Evolutionary conservation across 2,888 invertebrate genomes (phyloP), one percentile per base, ranked within the genome.

Genomic region (Napeogenes inachia): DNA sequence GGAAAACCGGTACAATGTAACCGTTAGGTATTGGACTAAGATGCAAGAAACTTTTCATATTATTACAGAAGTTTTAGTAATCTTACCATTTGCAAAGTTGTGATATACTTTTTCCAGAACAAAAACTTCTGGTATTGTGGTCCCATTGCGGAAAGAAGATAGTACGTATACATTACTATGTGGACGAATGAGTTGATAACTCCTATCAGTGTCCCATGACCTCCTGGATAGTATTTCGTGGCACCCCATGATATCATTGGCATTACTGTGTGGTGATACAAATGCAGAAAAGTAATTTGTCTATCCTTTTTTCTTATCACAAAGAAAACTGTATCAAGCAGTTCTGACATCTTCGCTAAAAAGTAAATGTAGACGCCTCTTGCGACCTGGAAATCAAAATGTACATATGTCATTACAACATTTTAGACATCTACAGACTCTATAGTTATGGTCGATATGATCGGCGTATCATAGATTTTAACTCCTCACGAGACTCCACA

Each of bases 211-310:
- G 98, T 97, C 35, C 97, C 97, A 82, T 98, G 98, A 0, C 97
- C 97, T 59, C 97, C 97, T 62, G 93, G 93, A 77, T 93, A 95
- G 80, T 96, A 98, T 83, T 97, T 97, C 13, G 97, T 95, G 13
- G 95, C 95, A 55, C 96, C 97, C 98, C 98, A 98, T 59, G 96
- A 96, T 74, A 96, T 94, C 92, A 97, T 93, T 2, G 98, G 97
- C 98, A 98, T 98, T 54, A 97, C 95, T 0, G 97, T 96, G 79
- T 98, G 98, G 81, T 98, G 98, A 78, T 98, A 97, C 74, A 98
- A 92, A 77, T 98, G 98, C 60, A 98, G 93, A 80, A 97, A 96
- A 0, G 96, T 95, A 58, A 98, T 94, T 87, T 98, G 98, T 6
- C 93, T 93, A 69, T 96, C 94, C 77, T 98, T 98, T 89, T 98